Conservation (phyloP, 2,888 invertebrate species). For the Platycheirus albimanus region DNA sequence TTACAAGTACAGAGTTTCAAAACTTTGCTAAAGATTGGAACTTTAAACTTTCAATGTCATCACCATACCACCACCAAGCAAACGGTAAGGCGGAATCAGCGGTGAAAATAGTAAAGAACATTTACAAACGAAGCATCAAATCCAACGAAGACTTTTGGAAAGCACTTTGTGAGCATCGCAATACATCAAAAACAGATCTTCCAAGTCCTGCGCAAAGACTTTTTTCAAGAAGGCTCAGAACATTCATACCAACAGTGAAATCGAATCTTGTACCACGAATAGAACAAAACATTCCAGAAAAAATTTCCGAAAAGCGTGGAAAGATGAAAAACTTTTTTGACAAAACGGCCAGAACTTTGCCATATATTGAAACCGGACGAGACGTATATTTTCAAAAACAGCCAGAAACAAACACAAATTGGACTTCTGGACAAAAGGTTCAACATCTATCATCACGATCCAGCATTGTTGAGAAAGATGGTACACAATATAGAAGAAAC, state of each 20-base stretch:
- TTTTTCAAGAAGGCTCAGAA: constrained; percentile 1
- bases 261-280: background rate
- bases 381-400: background rate
- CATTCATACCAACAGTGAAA: background rate
- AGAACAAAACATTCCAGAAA: background rate
- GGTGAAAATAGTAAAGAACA: background rate
- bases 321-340: background rate
- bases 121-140: background rate
- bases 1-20: background rate
- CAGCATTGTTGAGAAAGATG: too few species aligned
- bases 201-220: constrained; percentile 6
- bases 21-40: background rate
- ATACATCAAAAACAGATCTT: background rate
- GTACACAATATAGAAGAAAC: too few species aligned
- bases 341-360: background rate
- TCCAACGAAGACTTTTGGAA: background rate
- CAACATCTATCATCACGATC: too few species aligned
- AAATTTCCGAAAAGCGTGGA: background rate
- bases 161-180: constrained; percentile 4
- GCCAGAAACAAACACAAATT: background rate
- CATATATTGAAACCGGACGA: background rate
- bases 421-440: too few species aligned
- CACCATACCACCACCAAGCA: background rate
- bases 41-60: background rate
- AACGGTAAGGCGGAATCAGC: background rate